Conservation (phyloP, 2,113 vertebrate genomes). For the Empidonax alnorum region DNA sequence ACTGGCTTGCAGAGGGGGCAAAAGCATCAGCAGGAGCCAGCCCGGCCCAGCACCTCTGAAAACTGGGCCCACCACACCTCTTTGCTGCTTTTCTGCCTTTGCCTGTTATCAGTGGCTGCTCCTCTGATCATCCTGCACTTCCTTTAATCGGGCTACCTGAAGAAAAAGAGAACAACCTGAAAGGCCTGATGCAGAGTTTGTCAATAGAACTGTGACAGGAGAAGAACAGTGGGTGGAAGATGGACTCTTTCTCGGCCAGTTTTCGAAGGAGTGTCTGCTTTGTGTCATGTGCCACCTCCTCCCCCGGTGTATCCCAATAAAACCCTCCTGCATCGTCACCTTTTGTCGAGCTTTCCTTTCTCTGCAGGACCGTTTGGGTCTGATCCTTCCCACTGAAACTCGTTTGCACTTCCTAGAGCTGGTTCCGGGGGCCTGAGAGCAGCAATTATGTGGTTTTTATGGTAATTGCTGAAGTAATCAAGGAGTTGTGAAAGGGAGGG, state of each 20-base stretch:
- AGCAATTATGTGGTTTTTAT: background rate
- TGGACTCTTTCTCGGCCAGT: too few relatives aligned
- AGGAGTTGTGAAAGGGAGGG: background rate
- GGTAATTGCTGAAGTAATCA: background rate
- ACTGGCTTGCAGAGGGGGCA: background rate
- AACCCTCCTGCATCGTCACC: background rate
- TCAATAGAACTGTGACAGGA: background rate
- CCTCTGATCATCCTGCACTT: background rate
- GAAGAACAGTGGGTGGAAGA: background rate
- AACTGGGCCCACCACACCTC: background rate
- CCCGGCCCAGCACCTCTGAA: background rate
- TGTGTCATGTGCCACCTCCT: background rate
- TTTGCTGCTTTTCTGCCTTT: background rate
- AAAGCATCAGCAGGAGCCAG: background rate
- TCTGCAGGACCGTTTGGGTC: accelerated
- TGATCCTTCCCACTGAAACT: background rate
- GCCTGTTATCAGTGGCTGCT: background rate
- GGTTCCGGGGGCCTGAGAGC: background rate
- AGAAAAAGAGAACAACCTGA: background rate
- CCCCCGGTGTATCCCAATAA: background rate
- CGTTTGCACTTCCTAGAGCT: background rate
- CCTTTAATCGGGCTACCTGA: background rate
- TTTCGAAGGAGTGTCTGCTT: background rate
- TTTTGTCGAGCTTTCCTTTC: background rate
- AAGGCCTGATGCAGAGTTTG: background rate